Conservation (phyloP, 1,140 invertebrate genomes). For the Copidosoma floridanum region DNA sequence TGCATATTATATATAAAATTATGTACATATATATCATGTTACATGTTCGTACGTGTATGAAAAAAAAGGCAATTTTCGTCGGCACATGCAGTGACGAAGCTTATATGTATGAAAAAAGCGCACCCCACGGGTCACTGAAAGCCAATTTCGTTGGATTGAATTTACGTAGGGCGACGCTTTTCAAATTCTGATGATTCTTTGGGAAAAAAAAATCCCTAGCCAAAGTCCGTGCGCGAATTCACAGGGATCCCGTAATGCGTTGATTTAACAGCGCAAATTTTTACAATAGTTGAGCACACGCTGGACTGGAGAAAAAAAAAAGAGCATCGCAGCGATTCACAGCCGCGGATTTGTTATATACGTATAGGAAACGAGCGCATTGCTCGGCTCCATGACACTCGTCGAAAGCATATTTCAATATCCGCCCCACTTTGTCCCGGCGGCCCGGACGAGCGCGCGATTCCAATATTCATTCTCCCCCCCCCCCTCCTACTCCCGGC, state of each 20-base stretch:
- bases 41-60: no score
- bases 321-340: no score
- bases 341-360: conserved; percentile 19
- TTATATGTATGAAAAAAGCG: conserved; percentile 4
- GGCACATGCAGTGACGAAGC: no score
- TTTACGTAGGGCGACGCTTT: no score
- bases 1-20: no score
- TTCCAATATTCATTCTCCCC: conserved; percentile 27
- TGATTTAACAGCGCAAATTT: not conserved
- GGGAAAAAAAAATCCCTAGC: no score
- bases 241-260: no score
- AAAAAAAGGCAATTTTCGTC: no score
- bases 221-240: conserved; percentile 8
- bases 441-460: conserved; percentile 14
- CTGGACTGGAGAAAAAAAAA: not conserved
- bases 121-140: conserved; percentile 1
- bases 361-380: no score
- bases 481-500: not conserved
- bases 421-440: conserved; percentile 33
- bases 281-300: not conserved
- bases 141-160: conserved; percentile 10
- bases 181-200: no score
- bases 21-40: no score
- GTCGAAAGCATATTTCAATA: conserved; percentile 37
- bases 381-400: conserved; percentile 20